phyloP scores from a whole-genome alignment of 2,797 vertebrate species.

The Tragelaphus oryx region DNA sequence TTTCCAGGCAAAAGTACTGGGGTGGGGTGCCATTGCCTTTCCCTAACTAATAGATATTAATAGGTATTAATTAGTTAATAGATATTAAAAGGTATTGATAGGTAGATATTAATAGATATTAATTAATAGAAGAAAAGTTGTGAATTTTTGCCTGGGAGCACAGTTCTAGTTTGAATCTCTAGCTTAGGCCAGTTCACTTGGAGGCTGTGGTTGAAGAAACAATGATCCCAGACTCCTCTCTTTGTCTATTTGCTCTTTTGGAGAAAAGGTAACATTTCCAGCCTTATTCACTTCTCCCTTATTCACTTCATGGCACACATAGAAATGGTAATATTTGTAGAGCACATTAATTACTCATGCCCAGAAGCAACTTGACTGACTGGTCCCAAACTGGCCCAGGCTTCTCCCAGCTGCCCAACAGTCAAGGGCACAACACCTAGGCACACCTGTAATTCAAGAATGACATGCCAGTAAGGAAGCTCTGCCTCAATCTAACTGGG shows the following conservation, averaged over 20 bases:
- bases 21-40: no score
- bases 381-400: not conserved
- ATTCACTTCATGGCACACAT: not conserved
- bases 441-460: not conserved
- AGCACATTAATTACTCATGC: not conserved
- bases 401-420: not conserved
- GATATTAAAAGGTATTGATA: no score
- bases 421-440: not conserved
- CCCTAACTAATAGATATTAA: no score
- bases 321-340: not conserved
- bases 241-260: not conserved
- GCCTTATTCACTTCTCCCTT: not conserved
- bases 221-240: not conserved
- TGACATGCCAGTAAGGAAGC: not conserved
- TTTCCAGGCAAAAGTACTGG: no score
- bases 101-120: no score
- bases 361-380: not conserved
- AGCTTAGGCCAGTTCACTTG: not conserved
- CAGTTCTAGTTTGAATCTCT: not conserved
- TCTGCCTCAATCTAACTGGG: not conserved
- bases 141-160: not conserved
- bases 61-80: no score
- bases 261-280: not conserved
- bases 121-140: not conserved
- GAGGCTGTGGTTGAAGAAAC: not conserved